Conservation (phyloP, 1,140 invertebrate species). For the Micrasema minimum region DNA sequence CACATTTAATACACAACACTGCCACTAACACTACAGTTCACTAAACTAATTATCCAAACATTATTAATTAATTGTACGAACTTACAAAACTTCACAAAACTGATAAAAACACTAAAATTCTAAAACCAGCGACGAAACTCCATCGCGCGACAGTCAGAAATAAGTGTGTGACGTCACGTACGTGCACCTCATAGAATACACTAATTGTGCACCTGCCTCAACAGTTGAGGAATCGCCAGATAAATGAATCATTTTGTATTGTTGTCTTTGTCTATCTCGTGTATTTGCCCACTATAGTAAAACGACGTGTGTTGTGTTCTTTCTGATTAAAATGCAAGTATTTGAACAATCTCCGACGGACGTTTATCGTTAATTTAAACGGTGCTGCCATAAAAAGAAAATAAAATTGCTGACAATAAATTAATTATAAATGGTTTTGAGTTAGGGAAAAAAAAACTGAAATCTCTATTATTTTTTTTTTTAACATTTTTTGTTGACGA, state of each 20-base stretch:
- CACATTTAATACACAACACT: constrained; percentile 59
- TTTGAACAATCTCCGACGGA: constrained; percentile 42
- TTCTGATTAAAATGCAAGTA: constrained; percentile 42
- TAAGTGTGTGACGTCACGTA: constrained; percentile 43
- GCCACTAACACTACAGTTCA: constrained; percentile 42
- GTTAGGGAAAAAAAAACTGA: too few species aligned
- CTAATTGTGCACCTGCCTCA: constrained; percentile 47
- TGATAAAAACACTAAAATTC: constrained; percentile 39
- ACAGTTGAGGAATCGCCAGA: constrained; percentile 32
- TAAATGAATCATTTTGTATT: constrained; percentile 38
- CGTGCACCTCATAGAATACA: too few species aligned
- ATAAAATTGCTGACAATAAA: too few species aligned
- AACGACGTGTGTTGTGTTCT: constrained; percentile 28
- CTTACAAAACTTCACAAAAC: constrained; percentile 39
- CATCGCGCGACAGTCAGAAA: constrained; percentile 43
- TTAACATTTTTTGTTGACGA: too few species aligned
- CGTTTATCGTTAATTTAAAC: constrained; percentile 26
- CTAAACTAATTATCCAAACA: constrained; percentile 35
- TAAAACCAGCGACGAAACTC: constrained; percentile 34
- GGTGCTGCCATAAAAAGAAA: constrained; percentile 2
- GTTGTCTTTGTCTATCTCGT: constrained; percentile 35
- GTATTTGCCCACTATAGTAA: constrained; percentile 2
- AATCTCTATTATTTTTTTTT: too few species aligned
- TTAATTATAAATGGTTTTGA: too few species aligned
- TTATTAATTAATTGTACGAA: constrained; percentile 34